A percentile compares a stretch with the other conserved stretches of the same genome.
Evolutionary conservation across 2,113 vertebrate species (phyloP).

Genomic region (Heterocephalus glaber): DNA sequence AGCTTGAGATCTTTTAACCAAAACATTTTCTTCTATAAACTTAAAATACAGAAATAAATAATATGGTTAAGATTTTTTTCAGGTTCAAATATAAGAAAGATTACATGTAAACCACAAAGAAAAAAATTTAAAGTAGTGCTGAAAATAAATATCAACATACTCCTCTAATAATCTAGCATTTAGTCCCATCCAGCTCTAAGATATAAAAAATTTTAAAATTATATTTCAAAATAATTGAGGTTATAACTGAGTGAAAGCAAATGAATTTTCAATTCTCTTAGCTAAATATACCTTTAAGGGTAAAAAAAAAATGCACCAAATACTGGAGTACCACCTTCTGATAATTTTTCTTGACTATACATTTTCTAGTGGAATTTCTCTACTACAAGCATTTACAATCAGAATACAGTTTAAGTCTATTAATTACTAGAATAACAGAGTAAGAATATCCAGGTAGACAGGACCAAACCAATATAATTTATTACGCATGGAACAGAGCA

Average conservation of each 20-base stretch:
- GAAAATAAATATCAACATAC: conserved; percentile 11
- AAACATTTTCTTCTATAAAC: conserved; percentile 49
- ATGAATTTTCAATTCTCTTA: background rate
- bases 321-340: background rate
- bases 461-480: conserved; percentile 16
- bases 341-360: background rate
- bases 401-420: background rate
- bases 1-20: background rate
- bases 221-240: background rate
- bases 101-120: conserved; percentile 35
- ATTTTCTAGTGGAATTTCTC: conserved; percentile 44
- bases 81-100: background rate
- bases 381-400: conserved; percentile 20
- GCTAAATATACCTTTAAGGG: background rate
- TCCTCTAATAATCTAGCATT: conserved; percentile 18
- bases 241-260: background rate
- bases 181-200: background rate
- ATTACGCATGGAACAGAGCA: background rate
- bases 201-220: background rate
- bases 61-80: background rate
- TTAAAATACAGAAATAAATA: conserved; percentile 33
- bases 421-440: conserved; percentile 18
- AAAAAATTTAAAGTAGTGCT: background rate
- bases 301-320: conserved; percentile 28
- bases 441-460: conserved; percentile 15